Base-by-base conservation (phyloP, 2,888 invertebrate genomes). In the Aspidapion aeneum region DNA sequence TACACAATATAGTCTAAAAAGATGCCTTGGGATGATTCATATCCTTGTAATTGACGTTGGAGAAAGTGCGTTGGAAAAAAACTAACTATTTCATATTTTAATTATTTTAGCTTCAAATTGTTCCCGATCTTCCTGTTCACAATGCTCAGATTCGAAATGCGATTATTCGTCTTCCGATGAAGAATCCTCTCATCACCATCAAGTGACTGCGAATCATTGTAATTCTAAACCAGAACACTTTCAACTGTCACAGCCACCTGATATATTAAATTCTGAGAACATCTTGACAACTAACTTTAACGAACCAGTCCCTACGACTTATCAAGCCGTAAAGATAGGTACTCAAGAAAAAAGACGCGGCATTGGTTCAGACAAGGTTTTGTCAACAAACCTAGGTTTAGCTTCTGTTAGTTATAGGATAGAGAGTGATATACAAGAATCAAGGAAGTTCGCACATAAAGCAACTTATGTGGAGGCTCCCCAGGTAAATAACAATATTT, bases 81-180 rank as follows among this genome's bases (percentile, higher is more conserved):
- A n/a, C n/a, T n/a, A n/a, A n/a, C n/a, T n/a, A n/a, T n/a, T n/a
- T n/a, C n/a, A n/a, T n/a, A n/a, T n/a, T n/a, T n/a, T n/a, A n/a
- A n/a, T 81, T 35, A 35, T 35, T 74, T 77, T 82, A 83, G 89
- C 86, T 70, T 90, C 90, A 0, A 87, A 86, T 54, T 90, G 90
- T 75, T 91, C 91, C 0, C 85, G 86, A 58, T 86, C 89, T 0
- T 89, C 90, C 16, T 87, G 86, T 72, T 89, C 90, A 0, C 84
- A 88, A 64, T 89, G 88, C 68, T 82, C 83, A 1, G 81, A 80
- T 60, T 79, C 80, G 1, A 78, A 74, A 49, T 20, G 56, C 35
- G 12, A 35, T 12, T 35, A 3, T 35, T 35, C 5, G 5, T 7
- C 35, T 3, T 35, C 35, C 35, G 35, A 35, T 12, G 35, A 35